Evolutionary conservation across 2,797 vertebrate species (phyloP).

Genomic region (Phataginus tricuspis): DNA sequence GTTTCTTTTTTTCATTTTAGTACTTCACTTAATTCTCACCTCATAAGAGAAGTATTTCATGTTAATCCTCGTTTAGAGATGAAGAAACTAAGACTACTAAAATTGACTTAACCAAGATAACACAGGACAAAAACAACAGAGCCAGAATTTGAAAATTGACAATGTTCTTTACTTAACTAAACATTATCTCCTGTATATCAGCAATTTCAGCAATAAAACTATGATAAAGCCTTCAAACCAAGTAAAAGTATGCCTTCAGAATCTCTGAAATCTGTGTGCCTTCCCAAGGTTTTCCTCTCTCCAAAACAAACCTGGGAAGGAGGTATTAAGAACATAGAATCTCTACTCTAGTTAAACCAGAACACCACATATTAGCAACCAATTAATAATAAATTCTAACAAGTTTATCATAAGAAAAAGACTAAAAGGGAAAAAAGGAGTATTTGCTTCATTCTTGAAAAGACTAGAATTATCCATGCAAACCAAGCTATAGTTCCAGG

Average conservation of each 20-base stretch:
- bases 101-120: conserved; percentile 11
- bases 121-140: neutral
- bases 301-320: neutral
- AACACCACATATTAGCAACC: neutral
- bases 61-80: conserved; percentile 8
- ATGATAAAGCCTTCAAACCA: neutral
- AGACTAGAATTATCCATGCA: conserved; percentile 2
- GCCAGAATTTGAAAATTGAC: neutral
- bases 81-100: conserved; percentile 6
- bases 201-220: neutral
- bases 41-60: neutral
- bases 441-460: neutral
- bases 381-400: conserved; percentile 21
- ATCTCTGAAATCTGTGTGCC: neutral
- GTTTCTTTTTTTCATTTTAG: neutral
- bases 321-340: neutral
- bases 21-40: neutral
- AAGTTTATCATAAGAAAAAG: neutral
- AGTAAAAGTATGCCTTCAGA: neutral
- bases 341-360: neutral
- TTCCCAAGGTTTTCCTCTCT: neutral
- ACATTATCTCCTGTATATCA: neutral
- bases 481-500: neutral
- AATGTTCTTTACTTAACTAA: neutral
- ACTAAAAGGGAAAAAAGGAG: neutral